phyloP scores from a whole-genome alignment of 2,888 invertebrate genomes.

The Campoplex nolae region DNA sequence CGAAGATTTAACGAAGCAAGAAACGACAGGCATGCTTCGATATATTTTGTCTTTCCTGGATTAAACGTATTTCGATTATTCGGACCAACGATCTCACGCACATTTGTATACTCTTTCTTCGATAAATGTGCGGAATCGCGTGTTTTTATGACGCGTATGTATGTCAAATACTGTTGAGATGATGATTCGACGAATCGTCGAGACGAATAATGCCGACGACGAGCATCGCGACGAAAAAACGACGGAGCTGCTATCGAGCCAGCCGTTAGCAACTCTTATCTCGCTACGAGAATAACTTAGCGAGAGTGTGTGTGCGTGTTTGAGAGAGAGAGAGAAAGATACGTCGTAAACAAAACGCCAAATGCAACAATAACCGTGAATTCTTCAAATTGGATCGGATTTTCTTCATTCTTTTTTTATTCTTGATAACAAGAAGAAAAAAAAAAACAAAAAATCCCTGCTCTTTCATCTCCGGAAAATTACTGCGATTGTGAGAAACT shows the following conservation, averaged over 20 bases:
- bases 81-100: background rate
- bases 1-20: background rate
- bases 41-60: conserved; percentile 2
- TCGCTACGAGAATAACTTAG: conserved; percentile 69
- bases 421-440: background rate
- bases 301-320: background rate
- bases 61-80: conserved; percentile 20
- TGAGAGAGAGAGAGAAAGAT: conserved; percentile 17
- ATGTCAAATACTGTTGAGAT: conserved; percentile 30
- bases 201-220: conserved; percentile 32
- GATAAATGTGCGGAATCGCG: too few relatives aligned
- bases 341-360: conserved; percentile 47
- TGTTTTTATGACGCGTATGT: background rate
- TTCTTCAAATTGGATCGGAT: background rate
- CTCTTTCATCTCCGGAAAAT: conserved; percentile 2
- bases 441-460: background rate
- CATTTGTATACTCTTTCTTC: background rate
- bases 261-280: conserved; percentile 78
- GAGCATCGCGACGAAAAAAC: conserved; percentile 39
- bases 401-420: background rate
- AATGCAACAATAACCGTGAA: conserved; percentile 20
- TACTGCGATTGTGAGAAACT: background rate
- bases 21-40: background rate
- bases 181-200: conserved; percentile 63
- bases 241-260: conserved; percentile 67